A percentile compares a stretch with the other conserved stretches of the same genome.
phyloP scores from a whole-genome alignment of 2,113 vertebrate genomes.

The Siniperca knerii region DNA sequence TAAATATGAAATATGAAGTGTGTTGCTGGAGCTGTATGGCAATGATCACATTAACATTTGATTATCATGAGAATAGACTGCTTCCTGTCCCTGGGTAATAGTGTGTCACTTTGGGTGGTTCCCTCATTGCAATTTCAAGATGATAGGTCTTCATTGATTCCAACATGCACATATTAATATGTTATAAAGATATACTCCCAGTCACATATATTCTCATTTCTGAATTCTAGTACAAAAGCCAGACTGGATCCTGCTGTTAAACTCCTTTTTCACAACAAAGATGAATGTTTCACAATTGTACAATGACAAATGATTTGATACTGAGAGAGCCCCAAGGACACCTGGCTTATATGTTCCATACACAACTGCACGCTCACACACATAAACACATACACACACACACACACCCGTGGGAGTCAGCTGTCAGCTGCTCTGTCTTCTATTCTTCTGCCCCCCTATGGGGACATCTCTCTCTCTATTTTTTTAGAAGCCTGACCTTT shows the following conservation, averaged over 20 bases:
- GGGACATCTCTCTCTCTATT: conserved; percentile 23
- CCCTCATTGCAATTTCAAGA: not conserved
- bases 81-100: not conserved
- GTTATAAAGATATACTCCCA: not conserved
- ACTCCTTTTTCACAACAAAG: not conserved
- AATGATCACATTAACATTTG: conserved; percentile 10
- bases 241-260: conserved; percentile 1
- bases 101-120: not conserved
- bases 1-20: too few relatives aligned
- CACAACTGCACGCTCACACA: not conserved
- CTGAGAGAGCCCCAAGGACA: conserved; percentile 29
- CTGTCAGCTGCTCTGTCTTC: conserved; percentile 53
- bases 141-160: conserved; percentile 6
- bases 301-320: conserved; percentile 53
- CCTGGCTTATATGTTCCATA: conserved; percentile 18
- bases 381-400: conserved; percentile 13
- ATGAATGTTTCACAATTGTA: conserved; percentile 32
- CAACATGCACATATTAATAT: not conserved
- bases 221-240: conserved; percentile 9
- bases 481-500: conserved; percentile 54
- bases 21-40: not conserved
- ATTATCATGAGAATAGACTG: conserved; percentile 22
- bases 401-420: conserved; percentile 3
- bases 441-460: conserved; percentile 7
- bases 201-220: not conserved